A percentile compares a stretch with the other conserved stretches of the same genome.
phyloP scores from a whole-genome alignment of 2,797 vertebrate genomes.

The Scolopax bukidnonensis region DNA sequence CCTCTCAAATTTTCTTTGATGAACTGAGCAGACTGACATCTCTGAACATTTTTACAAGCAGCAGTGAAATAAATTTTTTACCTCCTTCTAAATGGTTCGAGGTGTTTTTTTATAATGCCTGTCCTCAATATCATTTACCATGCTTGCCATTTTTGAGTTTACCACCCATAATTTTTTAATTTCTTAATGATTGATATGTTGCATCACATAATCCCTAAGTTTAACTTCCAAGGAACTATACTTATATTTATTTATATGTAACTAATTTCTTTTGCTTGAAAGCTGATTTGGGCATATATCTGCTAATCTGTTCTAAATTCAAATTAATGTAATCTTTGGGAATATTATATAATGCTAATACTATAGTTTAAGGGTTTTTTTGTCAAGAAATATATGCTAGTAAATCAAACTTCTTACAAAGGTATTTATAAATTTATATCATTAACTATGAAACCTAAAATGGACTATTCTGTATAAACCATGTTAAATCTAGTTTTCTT shows the following conservation, averaged over 20 bases:
- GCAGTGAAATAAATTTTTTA: neutral
- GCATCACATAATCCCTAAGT: neutral
- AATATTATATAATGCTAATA: neutral
- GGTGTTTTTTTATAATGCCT: neutral
- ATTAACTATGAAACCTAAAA: neutral
- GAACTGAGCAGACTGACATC: neutral
- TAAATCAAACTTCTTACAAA: neutral
- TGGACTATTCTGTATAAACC: neutral
- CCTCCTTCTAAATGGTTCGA: neutral
- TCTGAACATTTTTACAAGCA: constrained; percentile 40
- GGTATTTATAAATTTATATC: neutral
- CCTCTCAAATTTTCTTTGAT: constrained; percentile 23
- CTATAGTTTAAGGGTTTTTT: neutral
- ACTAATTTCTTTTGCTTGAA: neutral
- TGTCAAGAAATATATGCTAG: neutral
- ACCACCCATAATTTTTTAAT: neutral
- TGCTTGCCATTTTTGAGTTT: neutral
- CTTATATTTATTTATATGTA: constrained; percentile 4
- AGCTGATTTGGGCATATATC: neutral
- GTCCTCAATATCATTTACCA: neutral
- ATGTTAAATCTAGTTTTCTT: neutral
- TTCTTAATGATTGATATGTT: neutral
- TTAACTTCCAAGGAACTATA: neutral
- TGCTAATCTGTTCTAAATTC: neutral
- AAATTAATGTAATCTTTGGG: neutral